Evolutionary conservation across 2,888 invertebrate species (phyloP), one percentile per base, ranked within the genome.

Genomic region (Tipula lateralis): DNA sequence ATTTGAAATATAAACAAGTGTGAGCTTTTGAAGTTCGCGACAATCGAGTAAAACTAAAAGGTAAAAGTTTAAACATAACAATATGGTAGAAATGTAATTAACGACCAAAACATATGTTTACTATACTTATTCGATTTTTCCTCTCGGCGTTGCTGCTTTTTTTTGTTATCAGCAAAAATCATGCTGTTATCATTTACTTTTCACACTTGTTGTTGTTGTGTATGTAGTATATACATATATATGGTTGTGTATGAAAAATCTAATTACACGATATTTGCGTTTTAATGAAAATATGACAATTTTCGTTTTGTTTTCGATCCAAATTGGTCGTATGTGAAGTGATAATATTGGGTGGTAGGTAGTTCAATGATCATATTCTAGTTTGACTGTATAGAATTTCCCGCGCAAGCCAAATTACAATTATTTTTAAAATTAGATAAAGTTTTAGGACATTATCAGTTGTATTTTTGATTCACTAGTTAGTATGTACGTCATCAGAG

Each of bases 241-340:
- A n/a, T n/a, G n/a, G n/a, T n/a, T n/a, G n/a, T 66, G 66, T 66
- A 66, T 66, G 24, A 66, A 66, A 66, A 66, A 66, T 66, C 66
- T 66, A 66, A 66, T 66, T 24, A 66, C 66, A 66, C 9, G 24
- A 66, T 66, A 24, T 66, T 66, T 66, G 24, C 66, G 66, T 66
- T 66, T 66, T 66, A 66, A 66, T 66, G 24, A 66, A 66, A 66
- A 66, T 66, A 66, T 66, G 66, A 66, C 66, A 66, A 66, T 24
- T 66, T 66, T 66, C 12, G 6, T 12, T 66, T 66, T 0, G 2
- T 9, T 39, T 9, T 44, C 7, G 16, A 24, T 24, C 19, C 9
- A 66, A 44, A 0, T 66, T 24, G 19, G 9, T 12, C 12, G 6
- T 36, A 9, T 12, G 9, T 9, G 36, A 9, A 36, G 36, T 6